phyloP scores from a whole-genome alignment of 2,797 vertebrate species.

The Anguilla anguilla region DNA sequence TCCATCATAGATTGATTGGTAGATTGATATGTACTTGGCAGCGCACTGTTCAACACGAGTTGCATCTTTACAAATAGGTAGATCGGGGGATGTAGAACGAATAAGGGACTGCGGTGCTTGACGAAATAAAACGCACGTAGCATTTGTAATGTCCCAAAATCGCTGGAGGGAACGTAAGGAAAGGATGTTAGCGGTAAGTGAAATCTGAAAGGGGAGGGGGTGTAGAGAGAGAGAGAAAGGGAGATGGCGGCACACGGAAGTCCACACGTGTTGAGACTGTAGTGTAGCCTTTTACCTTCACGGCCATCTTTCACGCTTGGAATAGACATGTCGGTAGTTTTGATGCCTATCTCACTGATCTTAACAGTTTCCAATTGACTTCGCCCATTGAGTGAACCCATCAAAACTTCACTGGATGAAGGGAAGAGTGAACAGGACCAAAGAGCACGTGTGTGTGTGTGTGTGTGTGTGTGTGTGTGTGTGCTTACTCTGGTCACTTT shows the following conservation, averaged over 20 bases:
- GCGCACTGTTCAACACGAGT: conserved; percentile 39
- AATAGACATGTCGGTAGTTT: conserved; percentile 13
- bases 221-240: conserved; percentile 30
- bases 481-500: neutral
- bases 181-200: conserved; percentile 26
- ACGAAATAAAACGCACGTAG: conserved; percentile 38
- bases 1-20: conserved; percentile 57
- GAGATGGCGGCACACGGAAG: neutral
- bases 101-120: neutral
- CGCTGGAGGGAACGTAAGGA: conserved; percentile 31
- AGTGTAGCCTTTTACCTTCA: neutral
- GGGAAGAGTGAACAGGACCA: neutral
- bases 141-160: conserved; percentile 37
- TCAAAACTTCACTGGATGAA: neutral
- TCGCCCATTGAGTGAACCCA: neutral
- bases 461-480: neutral
- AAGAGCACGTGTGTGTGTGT: neutral
- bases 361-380: neutral
- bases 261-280: neutral
- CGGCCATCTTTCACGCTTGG: neutral
- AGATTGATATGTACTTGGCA: conserved; percentile 27
- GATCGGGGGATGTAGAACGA: neutral
- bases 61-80: conserved; percentile 34
- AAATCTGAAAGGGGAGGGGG: conserved; percentile 41
- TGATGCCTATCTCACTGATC: conserved; percentile 20